A percentile compares a stretch with the other conserved stretches of the same genome.
phyloP scores from a whole-genome alignment of 2,113 vertebrate genomes.

The Scophthalmus maximus region DNA sequence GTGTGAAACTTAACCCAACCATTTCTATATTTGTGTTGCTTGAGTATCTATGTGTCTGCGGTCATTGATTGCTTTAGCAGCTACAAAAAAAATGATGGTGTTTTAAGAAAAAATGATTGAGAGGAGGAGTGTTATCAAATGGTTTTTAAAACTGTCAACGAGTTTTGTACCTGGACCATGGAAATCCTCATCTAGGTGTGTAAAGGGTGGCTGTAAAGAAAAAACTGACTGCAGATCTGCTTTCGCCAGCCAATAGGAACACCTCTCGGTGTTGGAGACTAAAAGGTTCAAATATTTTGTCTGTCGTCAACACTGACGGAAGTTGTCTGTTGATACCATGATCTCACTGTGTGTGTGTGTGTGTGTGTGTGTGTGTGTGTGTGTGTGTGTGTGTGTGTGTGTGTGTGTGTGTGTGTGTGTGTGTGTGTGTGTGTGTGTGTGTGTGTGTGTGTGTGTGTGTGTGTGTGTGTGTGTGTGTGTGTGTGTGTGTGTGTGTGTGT shows the following conservation, averaged over 20 bases:
- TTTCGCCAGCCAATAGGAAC: conserved; percentile 15
- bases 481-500: conserved; percentile 7
- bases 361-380: conserved; percentile 16
- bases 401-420: conserved; percentile 17
- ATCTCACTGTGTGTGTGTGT: conserved; percentile 6
- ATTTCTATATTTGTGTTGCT: conserved; percentile 38
- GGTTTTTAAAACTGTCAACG: no score
- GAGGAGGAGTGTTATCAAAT: no score
- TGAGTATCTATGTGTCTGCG: neutral
- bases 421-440: conserved; percentile 17
- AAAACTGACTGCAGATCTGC: neutral
- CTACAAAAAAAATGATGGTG: no score
- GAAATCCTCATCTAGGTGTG: conserved; percentile 29
- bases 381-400: conserved; percentile 17
- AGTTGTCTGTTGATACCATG: conserved; percentile 43
- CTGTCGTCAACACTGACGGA: conserved; percentile 28
- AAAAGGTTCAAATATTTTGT: conserved; percentile 27
- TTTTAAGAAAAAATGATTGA: no score
- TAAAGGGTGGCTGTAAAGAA: conserved; percentile 7
- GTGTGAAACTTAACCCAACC: conserved; percentile 1
- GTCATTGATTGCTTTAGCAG: conserved; percentile 12
- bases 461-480: neutral
- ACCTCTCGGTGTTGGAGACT: neutral
- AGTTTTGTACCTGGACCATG: neutral
- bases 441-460: conserved; percentile 20